phyloP scores from a whole-genome alignment of 2,888 invertebrate species.

The Drosophila merina region DNA sequence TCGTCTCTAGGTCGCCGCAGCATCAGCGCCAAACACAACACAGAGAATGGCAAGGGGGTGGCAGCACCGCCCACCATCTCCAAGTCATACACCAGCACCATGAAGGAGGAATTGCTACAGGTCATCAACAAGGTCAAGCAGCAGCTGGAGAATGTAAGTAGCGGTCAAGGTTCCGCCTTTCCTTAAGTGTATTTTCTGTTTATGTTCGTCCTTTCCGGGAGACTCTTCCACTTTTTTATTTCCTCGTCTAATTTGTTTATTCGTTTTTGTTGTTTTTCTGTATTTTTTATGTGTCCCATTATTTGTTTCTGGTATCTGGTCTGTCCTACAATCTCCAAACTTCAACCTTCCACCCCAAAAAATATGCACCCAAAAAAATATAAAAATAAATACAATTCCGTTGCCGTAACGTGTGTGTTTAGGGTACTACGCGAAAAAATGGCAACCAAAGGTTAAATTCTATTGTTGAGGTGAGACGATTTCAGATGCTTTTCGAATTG shows the following conservation, averaged over 20 bases:
- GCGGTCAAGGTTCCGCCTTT: neutral
- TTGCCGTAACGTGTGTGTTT: constrained; percentile 45
- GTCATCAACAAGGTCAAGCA: constrained; percentile 93
- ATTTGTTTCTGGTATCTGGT: constrained; percentile 66
- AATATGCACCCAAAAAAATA: constrained; percentile 40
- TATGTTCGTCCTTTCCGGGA: constrained; percentile 13
- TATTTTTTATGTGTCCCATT: constrained; percentile 59
- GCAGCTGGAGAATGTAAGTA: constrained; percentile 93
- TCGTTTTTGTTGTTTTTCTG: constrained; percentile 50
- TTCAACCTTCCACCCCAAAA: constrained; percentile 17
- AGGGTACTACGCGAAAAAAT: constrained; percentile 83
- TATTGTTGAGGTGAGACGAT: constrained; percentile 83
- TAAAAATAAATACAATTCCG: constrained; percentile 35
- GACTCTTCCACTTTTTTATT: constrained; percentile 23
- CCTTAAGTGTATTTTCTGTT: constrained; percentile 4
- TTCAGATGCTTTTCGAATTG: constrained; percentile 38
- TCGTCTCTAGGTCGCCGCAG: constrained; percentile 85
- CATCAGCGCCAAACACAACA: constrained; percentile 87
- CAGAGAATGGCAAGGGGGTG: constrained; percentile 79
- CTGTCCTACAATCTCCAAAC: constrained; percentile 36
- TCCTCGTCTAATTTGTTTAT: constrained; percentile 47
- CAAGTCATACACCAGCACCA: constrained; percentile 84
- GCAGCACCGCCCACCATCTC: constrained; percentile 82
- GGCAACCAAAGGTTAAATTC: constrained; percentile 82
- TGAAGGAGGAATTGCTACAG: constrained; percentile 90